Conservation (phyloP, 2,113 vertebrate genomes). For the Cacatua alba region DNA sequence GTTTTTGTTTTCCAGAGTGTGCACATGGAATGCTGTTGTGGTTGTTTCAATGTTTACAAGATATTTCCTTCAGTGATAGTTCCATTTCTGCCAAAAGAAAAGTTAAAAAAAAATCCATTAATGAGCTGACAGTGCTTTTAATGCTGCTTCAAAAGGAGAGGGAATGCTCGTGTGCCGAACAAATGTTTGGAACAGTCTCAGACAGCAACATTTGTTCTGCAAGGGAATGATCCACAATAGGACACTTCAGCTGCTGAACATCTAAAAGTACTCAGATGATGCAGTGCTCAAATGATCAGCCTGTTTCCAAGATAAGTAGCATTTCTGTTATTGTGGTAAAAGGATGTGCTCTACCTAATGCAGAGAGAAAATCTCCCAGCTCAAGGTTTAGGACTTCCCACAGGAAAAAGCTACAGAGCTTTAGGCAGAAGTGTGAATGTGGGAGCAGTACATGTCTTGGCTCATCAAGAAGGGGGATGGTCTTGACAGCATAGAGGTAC, state of each 20-base stretch:
- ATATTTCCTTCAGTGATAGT: constrained; percentile 73
- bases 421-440: constrained; percentile 41
- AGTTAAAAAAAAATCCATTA: constrained; percentile 65
- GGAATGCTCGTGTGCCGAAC: constrained; percentile 12
- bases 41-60: constrained; percentile 72
- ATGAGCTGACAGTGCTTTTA: constrained; percentile 72
- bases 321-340: constrained; percentile 50
- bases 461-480: constrained; percentile 53
- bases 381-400: background rate
- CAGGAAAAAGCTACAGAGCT: constrained; percentile 16
- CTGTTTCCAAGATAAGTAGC: constrained; percentile 43
- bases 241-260: constrained; percentile 43
- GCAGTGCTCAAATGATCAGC: constrained; percentile 49
- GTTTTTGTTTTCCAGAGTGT: constrained; percentile 58
- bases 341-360: background rate
- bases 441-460: constrained; percentile 49
- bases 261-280: constrained; percentile 51
- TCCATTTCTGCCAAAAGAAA: constrained; percentile 62
- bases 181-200: constrained; percentile 64
- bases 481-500: constrained; percentile 45
- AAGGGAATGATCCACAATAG: constrained; percentile 46
- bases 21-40: constrained; percentile 71
- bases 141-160: constrained; percentile 62
- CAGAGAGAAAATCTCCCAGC: background rate
- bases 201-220: constrained; percentile 66